Evolutionary conservation across 2,113 vertebrate genomes (phyloP).

Genomic region (Sceloporus tristichus): DNA sequence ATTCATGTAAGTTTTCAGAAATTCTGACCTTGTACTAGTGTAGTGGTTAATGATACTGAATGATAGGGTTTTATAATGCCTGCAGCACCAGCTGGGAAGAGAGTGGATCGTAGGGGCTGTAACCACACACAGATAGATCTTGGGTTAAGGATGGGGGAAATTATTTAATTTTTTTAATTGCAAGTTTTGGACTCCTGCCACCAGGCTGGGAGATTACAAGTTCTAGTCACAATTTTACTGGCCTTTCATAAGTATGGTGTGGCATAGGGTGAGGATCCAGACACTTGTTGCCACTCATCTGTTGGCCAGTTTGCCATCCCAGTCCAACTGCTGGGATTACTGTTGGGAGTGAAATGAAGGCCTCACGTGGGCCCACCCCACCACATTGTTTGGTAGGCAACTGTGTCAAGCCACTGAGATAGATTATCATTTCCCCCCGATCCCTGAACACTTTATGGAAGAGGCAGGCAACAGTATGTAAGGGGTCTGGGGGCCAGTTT

Average conservation of each 20-base stretch:
- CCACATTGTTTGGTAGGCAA: neutral
- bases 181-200: neutral
- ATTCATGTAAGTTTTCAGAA: conserved; percentile 37
- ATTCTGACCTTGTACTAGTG: conserved; percentile 49
- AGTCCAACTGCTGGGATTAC: no score
- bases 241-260: neutral
- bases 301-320: neutral
- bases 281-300: neutral
- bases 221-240: no score
- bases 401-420: neutral
- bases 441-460: neutral
- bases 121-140: neutral
- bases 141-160: no score
- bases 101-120: neutral
- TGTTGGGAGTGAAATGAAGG: no score
- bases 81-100: neutral
- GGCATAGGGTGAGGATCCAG: neutral
- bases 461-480: no score
- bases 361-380: no score
- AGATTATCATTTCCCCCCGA: no score
- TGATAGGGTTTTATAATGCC: conserved; percentile 33
- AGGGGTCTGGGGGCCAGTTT: no score
- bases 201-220: neutral
- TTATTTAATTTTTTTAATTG: no score
- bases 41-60: conserved; percentile 41